Conservation (phyloP, 2,797 vertebrate genomes). For the Sebastes cheni region DNA sequence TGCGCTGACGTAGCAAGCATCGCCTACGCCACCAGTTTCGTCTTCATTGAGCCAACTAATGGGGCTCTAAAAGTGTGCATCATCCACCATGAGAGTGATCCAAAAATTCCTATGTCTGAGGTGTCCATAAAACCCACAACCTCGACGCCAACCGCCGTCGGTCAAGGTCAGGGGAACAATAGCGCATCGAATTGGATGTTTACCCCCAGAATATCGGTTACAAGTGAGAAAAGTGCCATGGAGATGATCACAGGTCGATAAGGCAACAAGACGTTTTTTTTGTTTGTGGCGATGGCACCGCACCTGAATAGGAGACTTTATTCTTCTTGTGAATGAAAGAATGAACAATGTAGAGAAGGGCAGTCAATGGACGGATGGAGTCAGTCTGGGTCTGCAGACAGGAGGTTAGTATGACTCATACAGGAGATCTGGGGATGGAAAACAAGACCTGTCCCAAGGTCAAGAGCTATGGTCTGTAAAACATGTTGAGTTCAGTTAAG, state of each 20-base stretch:
- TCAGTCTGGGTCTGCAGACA: background rate
- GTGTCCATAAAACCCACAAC: constrained; percentile 40
- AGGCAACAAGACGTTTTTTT: background rate
- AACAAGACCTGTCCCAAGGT: background rate
- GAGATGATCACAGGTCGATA: constrained; percentile 27
- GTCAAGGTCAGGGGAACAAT: constrained; percentile 44
- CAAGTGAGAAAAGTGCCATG: background rate
- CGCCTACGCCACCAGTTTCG: constrained; percentile 71
- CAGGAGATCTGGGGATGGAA: constrained; percentile 5
- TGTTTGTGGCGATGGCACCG: constrained; percentile 10
- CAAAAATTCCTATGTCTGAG: constrained; percentile 32
- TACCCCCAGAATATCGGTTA: background rate
- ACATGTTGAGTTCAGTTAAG: background rate
- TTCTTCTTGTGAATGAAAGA: constrained; percentile 14
- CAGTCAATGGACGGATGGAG: background rate
- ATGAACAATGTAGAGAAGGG: background rate
- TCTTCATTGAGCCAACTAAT: constrained; percentile 68
- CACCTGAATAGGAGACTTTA: constrained; percentile 6
- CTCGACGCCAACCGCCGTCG: background rate
- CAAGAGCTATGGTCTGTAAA: background rate
- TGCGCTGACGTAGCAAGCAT: constrained; percentile 72
- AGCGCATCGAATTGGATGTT: background rate
- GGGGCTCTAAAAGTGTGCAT: constrained; percentile 73
- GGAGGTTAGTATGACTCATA: constrained; percentile 45
- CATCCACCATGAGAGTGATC: constrained; percentile 47